These are phyloP conservation scores for Microctonus brassicae DNA, from an alignment of 2,888 invertebrate genomes.

Conservation along the genomic window DNA sequence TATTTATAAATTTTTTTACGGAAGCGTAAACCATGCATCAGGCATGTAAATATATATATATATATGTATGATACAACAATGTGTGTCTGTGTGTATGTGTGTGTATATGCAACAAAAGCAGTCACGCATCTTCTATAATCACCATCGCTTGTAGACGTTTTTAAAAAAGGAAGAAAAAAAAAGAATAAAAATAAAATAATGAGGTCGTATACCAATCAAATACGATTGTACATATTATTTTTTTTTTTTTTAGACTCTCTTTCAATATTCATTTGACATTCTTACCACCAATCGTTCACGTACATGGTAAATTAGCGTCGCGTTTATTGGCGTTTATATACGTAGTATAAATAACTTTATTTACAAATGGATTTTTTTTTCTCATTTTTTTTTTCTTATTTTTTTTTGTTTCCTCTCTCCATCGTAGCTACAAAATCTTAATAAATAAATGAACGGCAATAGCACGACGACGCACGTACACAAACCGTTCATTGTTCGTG, in stretches of 20 bases:
- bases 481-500: neutral
- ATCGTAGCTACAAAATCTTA: constrained; percentile 27
- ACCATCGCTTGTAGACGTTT: neutral
- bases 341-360: constrained; percentile 30
- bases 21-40: constrained; percentile 33
- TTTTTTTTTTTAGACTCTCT: neutral
- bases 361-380: constrained; percentile 22
- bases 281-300: constrained; percentile 9
- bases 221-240: constrained; percentile 3
- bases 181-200: neutral
- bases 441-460: constrained; percentile 23
- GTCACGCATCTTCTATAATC: constrained; percentile 20
- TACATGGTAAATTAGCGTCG: constrained; percentile 26
- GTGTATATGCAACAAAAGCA: constrained; percentile 18
- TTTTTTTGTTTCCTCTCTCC: neutral
- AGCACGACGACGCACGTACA: constrained; percentile 10
- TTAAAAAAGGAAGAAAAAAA: neutral
- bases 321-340: constrained; percentile 27
- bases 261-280: neutral
- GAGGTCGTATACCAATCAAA: constrained; percentile 12
- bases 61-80: constrained; percentile 22
- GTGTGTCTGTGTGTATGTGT: neutral
- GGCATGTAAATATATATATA: constrained; percentile 15
- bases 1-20: constrained; percentile 16
- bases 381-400: neutral